Base-by-base conservation (phyloP, 53 echinoderm and acorn worm genomes). In the Mesocentrotus franciscanus region DNA sequence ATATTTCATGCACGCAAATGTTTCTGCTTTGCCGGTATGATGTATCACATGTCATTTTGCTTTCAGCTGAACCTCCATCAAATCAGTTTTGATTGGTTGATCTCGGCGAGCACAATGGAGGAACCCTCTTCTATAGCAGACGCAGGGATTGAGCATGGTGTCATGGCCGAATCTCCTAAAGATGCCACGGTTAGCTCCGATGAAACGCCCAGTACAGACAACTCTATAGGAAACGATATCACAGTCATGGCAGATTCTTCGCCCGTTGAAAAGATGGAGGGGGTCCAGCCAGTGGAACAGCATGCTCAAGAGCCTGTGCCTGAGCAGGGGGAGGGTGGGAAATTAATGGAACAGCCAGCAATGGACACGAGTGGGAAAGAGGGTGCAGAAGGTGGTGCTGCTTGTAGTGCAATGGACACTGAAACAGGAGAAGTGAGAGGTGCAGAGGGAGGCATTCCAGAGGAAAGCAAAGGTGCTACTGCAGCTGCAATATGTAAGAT, bases 361-460 rank as follows among this genome's bases (percentile, higher is more conserved):
- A 34, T 66, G 64, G 92, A 92, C 92, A 92, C 8, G 4, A 27
- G 55, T 72, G 76, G 13, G 56, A 30, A 20, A 26, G 76, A 26
- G 36, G 56, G 6, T 29, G 93, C 29, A 20, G 59, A 56, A 29
- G 93, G 15, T 33, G 76, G 70, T 61, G 93, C 30, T 4, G 76
- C 64, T 35, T 29, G 42, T n/a, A 76, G 93, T 93, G 75, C 58
- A 13, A 93, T 93, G 93, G 93, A 72, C 39, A 72, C 71, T 72
- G 93, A 93, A 35, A 29, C 56, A 0, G 14, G 26, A 9, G 93
- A 93, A 76, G 75, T 93, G 93, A 93, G 76, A 93, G 93, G 93
- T 29, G 93, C 93, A 76, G 93, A 93, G 93, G 93, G 93, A 93
- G 93, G 93, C 93, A 76, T 93, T 72, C 75, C 93, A 93, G 74